Evolutionary conservation across 2,888 invertebrate genomes (phyloP), one percentile per base, ranked within the genome.

Genomic region (Sussaba pulchella): DNA sequence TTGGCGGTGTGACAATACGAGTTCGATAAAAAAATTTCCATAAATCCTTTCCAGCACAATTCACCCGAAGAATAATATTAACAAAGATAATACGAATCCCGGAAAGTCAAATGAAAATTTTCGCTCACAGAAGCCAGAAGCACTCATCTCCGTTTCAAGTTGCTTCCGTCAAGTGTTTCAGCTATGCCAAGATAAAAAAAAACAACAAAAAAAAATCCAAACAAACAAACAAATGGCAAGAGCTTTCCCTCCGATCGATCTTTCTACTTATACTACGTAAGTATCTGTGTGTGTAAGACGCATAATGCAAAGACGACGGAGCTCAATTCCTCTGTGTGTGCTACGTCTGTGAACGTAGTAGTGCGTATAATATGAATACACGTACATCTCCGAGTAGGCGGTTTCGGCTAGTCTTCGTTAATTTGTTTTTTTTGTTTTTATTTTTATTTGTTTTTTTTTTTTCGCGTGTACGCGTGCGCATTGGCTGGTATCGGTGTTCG

Each of bases 401-500:
- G 45, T 63, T 81, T 57, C 57, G 72, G 72, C 76, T 69, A 70
- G 54, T 72, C 67, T 50, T 50, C 63, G 70, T 73, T 81, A 77
- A 81, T 81, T 77, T 81, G 59, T 69, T 77, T 77, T 77, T 36
- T 52, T n/a, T n/a, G n/a, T n/a, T n/a, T n/a, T n/a, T n/a, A n/a
- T n/a, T n/a, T n/a, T n/a, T n/a, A n/a, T n/a, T n/a, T n/a, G n/a
- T n/a, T n/a, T n/a, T n/a, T n/a, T n/a, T n/a, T n/a, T n/a, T n/a
- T n/a, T n/a, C n/a, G n/a, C 39, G 50, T 54, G 57, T 31, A 50
- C 72, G 81, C 77, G 73, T 66, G 76, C 69, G 47, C 59, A 64
- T 73, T 73, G 63, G 77, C 69, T 73, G 63, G 77, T 70, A 76
- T 80, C 72, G 80, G 63, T n/a, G 63, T 63, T 57, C 36, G 36